Evolutionary conservation across 2,113 vertebrate genomes (phyloP).

Genomic region (Oreochromis niloticus): DNA sequence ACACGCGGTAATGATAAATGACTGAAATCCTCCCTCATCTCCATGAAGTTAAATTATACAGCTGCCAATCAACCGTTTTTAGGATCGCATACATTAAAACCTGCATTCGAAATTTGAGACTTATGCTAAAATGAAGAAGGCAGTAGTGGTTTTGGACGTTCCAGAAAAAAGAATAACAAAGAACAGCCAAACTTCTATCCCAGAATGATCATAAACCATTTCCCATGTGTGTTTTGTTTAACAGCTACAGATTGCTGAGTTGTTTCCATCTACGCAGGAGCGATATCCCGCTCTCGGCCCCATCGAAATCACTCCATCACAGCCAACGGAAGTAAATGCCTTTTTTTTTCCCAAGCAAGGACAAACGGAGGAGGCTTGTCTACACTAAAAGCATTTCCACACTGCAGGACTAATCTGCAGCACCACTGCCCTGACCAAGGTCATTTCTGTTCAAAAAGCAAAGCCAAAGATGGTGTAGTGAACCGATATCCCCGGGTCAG

Average conservation of each 20-base stretch:
- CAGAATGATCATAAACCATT: slow-evolving; percentile 13
- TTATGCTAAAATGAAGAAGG: not conserved
- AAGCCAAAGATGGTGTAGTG: slow-evolving; percentile 41
- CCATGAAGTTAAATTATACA: not conserved
- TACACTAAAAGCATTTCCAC: slow-evolving; percentile 56
- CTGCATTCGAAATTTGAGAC: not conserved
- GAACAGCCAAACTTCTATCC: not conserved
- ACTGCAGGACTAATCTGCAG: slow-evolving; percentile 44
- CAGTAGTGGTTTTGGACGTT: not conserved
- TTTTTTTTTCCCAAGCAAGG: slow-evolving; percentile 26
- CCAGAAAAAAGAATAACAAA: not conserved
- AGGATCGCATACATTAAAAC: not conserved
- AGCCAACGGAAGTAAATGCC: slow-evolving; percentile 34
- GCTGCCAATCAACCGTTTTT: not conserved
- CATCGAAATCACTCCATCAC: slow-evolving; percentile 39
- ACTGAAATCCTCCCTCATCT: not conserved
- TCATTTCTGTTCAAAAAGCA: slow-evolving; percentile 50
- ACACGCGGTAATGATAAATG: not conserved
- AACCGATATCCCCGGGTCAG: slow-evolving; percentile 43
- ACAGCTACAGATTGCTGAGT: slow-evolving; percentile 10
- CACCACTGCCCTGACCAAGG: slow-evolving; percentile 41
- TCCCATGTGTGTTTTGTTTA: not conserved
- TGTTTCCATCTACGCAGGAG: slow-evolving; percentile 19
- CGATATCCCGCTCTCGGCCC: not conserved
- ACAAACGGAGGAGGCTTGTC: slow-evolving; percentile 18